Conservation (phyloP, 2,888 invertebrate genomes). For the Unio delphinus region DNA sequence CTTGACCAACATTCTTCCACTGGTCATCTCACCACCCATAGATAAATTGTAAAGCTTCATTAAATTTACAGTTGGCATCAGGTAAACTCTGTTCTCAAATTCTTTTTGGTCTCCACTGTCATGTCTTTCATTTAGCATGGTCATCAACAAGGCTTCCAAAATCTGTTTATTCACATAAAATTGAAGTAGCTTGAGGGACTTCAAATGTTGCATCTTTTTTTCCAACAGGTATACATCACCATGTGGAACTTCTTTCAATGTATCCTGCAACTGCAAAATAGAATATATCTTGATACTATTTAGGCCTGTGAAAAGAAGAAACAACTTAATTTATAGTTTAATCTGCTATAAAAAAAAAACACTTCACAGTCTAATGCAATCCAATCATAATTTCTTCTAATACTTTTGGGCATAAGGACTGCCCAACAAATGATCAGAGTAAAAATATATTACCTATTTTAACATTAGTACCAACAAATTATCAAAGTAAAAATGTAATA, state of each 20-base stretch:
- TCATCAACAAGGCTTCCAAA: constrained; percentile 27
- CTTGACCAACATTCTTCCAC: constrained; percentile 35
- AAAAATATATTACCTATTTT: too few relatives aligned
- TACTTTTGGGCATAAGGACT: too few relatives aligned
- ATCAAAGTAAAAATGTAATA: too few relatives aligned
- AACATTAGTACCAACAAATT: too few relatives aligned
- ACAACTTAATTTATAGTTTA: too few relatives aligned
- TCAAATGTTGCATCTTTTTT: constrained; percentile 17
- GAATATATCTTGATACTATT: background rate
- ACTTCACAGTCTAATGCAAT: too few relatives aligned
- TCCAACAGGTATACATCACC: constrained; percentile 31
- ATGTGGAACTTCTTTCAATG: constrained; percentile 27
- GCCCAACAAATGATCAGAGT: too few relatives aligned
- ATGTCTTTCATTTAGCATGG: constrained; percentile 31
- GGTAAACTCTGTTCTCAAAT: constrained; percentile 23
- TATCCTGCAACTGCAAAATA: constrained; percentile 20
- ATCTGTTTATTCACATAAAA: constrained; percentile 19
- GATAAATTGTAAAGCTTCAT: constrained; percentile 30
- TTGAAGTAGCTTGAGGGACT: constrained; percentile 24
- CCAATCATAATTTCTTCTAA: too few relatives aligned
- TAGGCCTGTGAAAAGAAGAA: too few relatives aligned
- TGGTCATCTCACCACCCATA: constrained; percentile 41
- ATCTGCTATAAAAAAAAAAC: too few relatives aligned
- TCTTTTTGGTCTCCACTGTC: background rate
- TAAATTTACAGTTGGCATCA: constrained; percentile 21